Evolutionary conservation across 1,140 invertebrate species (phyloP), one percentile per base, ranked within the genome.

Genomic region (Chionoecetes opilio): DNA sequence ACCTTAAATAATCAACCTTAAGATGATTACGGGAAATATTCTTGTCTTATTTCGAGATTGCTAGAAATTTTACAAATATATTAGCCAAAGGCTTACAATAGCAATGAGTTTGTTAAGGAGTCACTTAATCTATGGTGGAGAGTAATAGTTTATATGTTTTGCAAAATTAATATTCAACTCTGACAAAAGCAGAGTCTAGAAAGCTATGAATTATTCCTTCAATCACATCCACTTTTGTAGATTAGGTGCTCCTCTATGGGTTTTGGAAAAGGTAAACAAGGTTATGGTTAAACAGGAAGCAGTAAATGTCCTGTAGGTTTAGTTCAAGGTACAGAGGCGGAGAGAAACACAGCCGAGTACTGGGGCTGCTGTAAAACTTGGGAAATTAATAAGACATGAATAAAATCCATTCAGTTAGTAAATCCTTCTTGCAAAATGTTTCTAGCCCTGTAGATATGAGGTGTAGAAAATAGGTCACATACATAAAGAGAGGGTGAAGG

Each of bases 261-360:
- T 21, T 75, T 75, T n/a, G n/a, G n/a, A 75, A 75, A n/a, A n/a
- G 26, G 8, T 2, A 21, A 75, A 75, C 63, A 75, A n/a, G 63
- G 63, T 75, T 75, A 75, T 75, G n/a, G n/a, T 75, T 75, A 17
- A 75, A 75, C 63, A 75, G 63, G 21, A 75, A 75, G 63, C 63
- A 75, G 63, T 75, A 75, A n/a, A 75, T 75, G 5, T 75, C 26
- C 63, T 75, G 63, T 75, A n/a, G 8, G 21, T 75, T 75, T 75
- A 75, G 11, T 75, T 75, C 63, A 75, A 21, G 63, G 21, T 75
- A 75, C 63, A n/a, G 8, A 26, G n/a, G n/a, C n/a, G 21, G 5
- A 75, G 21, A 75, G 63, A 75, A 75, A 75, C 63, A 75, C 63
- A 75, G 63, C 63, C 63, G n/a, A 75, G 63, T 75, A 75, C n/a